phyloP scores from a whole-genome alignment of 2,888 invertebrate species.

The Drosophila kambysellisi region DNA sequence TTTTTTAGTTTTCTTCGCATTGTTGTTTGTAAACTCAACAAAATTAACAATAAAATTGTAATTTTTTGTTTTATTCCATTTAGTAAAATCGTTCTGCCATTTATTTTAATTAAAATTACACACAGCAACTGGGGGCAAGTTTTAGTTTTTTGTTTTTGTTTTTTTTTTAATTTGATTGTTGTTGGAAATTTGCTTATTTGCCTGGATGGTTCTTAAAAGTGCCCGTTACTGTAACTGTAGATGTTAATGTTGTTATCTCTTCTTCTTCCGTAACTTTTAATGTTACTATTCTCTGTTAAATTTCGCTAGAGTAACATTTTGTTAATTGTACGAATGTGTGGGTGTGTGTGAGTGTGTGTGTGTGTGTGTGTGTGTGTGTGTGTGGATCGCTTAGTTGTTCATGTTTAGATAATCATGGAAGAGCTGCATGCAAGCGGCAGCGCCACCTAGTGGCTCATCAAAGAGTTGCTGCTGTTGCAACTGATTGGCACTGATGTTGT shows the following conservation, averaged over 20 bases:
- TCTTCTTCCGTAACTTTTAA: slow-evolving; percentile 6
- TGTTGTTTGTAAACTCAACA: slow-evolving; percentile 59
- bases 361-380: background rate
- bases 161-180: slow-evolving; percentile 30
- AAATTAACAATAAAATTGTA: slow-evolving; percentile 65
- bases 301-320: slow-evolving; percentile 66
- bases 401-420: slow-evolving; percentile 88
- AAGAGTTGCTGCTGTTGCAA: slow-evolving; percentile 48
- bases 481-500: slow-evolving; percentile 38
- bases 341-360: background rate
- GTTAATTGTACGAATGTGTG: slow-evolving; percentile 4
- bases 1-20: slow-evolving; percentile 4
- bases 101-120: slow-evolving; percentile 33
- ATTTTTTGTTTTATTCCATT: slow-evolving; percentile 29
- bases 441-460: slow-evolving; percentile 60
- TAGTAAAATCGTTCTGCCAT: slow-evolving; percentile 45
- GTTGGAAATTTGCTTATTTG: slow-evolving; percentile 43
- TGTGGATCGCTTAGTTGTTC: slow-evolving; percentile 84
- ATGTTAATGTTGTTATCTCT: slow-evolving; percentile 30
- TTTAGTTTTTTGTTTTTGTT: slow-evolving; percentile 30
- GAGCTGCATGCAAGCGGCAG: slow-evolving; percentile 87
- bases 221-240: slow-evolving; percentile 20
- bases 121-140: slow-evolving; percentile 31
- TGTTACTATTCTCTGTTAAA: slow-evolving; percentile 52
- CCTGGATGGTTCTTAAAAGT: slow-evolving; percentile 27